These are phyloP conservation scores for Macheiramphus alcinus DNA, from an alignment of 2,113 vertebrate species.

Conservation along the genomic window DNA sequence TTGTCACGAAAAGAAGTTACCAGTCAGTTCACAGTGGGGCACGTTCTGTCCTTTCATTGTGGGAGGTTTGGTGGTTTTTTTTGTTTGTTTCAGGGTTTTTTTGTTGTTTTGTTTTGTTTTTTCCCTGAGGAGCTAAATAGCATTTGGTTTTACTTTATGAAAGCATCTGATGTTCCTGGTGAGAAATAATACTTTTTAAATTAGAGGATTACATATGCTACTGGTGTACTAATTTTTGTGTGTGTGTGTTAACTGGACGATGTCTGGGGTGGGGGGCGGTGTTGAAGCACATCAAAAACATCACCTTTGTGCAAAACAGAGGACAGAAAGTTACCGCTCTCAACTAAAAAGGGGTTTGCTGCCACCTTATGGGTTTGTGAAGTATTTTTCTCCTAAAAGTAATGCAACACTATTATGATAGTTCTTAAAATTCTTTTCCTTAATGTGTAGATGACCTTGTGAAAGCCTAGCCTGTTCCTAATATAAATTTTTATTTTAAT, in stretches of 20 bases:
- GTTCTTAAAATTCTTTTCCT: not conserved
- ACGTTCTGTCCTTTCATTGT: not conserved
- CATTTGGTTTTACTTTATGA: not conserved
- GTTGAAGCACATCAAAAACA: not conserved
- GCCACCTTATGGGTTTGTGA: slow-evolving; percentile 68
- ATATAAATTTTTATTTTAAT: not conserved
- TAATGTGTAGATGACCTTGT: not conserved
- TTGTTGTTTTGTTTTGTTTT: not conserved
- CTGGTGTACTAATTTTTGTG: not conserved
- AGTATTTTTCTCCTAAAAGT: not conserved
- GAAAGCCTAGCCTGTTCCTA: not conserved
- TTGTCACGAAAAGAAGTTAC: not conserved
- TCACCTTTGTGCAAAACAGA: not conserved
- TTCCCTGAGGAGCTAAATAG: not conserved
- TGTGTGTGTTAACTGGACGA: not conserved
- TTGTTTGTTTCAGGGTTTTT: too few relatives aligned
- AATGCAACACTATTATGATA: not conserved
- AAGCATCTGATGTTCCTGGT: not conserved
- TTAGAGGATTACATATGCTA: not conserved
- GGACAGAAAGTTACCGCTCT: not conserved
- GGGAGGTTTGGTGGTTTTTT: not conserved
- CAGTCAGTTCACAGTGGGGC: not conserved
- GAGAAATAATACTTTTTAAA: not conserved
- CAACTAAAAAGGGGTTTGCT: slow-evolving; percentile 63
- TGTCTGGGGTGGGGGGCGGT: too few relatives aligned